Percentiles rank a stretch among this genome's conserved stretches.
phyloP scores from a whole-genome alignment of 1,140 invertebrate genomes.

The Drosophila burlai region DNA sequence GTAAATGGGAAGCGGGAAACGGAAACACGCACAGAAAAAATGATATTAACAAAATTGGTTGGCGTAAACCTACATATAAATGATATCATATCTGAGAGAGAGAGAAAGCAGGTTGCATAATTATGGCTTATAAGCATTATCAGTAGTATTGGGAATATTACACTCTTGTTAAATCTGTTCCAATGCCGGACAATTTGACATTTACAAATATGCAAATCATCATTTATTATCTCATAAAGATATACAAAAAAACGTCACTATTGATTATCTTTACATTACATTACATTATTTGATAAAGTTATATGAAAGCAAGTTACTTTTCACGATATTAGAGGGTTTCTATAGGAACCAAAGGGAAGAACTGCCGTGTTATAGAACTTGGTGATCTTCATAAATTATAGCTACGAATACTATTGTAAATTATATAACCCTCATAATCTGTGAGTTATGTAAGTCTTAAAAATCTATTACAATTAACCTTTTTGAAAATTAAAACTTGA shows the following conservation, averaged over 20 bases:
- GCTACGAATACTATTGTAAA: neutral
- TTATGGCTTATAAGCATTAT: constrained; percentile 13
- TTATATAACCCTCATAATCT: neutral
- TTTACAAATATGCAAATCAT: constrained; percentile 8
- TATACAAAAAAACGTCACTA: neutral
- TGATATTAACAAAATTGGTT: constrained; percentile 14
- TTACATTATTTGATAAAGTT: neutral
- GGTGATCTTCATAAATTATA: neutral
- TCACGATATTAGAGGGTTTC: neutral
- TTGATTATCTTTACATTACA: neutral
- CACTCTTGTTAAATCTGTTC: constrained; percentile 3
- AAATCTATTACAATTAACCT: too few relatives aligned
- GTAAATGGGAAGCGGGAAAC: constrained; percentile 9
- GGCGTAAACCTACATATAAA: constrained; percentile 11
- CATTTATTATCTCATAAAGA: neutral
- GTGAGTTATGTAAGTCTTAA: neutral
- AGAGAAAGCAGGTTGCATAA: constrained; percentile 8
- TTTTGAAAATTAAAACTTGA: too few relatives aligned
- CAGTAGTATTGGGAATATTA: constrained; percentile 1
- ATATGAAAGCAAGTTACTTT: neutral
- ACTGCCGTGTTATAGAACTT: neutral
- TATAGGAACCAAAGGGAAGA: neutral
- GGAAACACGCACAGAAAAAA: constrained; percentile 44
- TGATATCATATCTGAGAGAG: constrained; percentile 1
- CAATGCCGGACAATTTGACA: neutral